Base-by-base conservation (phyloP, 92 coral and sea anemone genomes). In the Micromussa lordhowensis region DNA sequence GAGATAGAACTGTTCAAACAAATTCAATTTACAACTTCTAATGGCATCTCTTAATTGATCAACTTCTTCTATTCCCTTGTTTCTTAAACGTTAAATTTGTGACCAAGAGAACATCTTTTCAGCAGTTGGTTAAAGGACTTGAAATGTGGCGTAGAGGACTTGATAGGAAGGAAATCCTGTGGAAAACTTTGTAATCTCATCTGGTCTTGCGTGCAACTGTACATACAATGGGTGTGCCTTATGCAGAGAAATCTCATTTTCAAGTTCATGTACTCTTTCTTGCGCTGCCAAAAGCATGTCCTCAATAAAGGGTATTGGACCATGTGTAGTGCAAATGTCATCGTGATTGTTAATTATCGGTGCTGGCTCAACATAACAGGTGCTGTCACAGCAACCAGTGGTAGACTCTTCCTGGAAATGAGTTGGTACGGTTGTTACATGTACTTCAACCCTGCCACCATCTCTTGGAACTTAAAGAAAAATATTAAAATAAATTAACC, bases 361-460 rank as follows among this genome's bases (percentile, higher is more conserved):
- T 59, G 68, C 68, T 59, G 24, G 68, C 68, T 59, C 8, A 59
- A 59, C 68, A 59, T 59, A 5, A 59, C 5, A 17, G 68, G 68
- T 59, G 68, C 68, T 59, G 68, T 59, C 68, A 59, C 68, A 59
- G 68, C 68, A 59, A 59, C 68, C 68, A 59, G 68, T 5, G 68
- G 68, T 24, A 59, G 68, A 59, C 68, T 59, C 24, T 59, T 12
- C 68, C 68, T 1, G 68, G 68, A 24, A 59, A 59, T 59, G 68
- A 59, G 68, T 59, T 59, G 68, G 24, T 59, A 59, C 68, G 6
- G 48, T 40, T 59, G 68, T 59, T 59, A n/a, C n/a, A n/a, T n/a
- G n/a, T n/a, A 59, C 68, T 59, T 59, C 68, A 18, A 59, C 68
- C 68, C 15, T 5, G 6, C 68, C n/a, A 59, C 2, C 68, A 59